Conservation (phyloP, 1,140 invertebrate genomes). For the Brachionus paranguensis region DNA sequence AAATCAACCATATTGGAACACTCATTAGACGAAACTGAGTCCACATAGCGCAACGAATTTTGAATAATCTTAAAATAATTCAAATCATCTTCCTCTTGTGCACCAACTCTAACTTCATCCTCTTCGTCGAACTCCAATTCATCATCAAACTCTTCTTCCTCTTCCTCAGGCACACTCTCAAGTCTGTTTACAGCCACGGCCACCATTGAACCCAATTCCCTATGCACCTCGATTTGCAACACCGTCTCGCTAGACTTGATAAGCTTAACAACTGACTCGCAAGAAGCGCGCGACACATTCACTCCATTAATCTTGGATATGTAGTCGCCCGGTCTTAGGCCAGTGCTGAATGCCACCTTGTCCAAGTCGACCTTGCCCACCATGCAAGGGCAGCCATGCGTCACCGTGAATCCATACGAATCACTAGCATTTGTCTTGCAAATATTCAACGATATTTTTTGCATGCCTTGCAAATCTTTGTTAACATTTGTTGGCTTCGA, state of each 20-base stretch:
- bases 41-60: slow-evolving; percentile 10
- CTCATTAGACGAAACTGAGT: neutral
- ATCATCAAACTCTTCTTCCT: neutral
- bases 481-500: neutral
- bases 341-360: slow-evolving; percentile 74
- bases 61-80: slow-evolving; percentile 28
- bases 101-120: neutral
- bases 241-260: slow-evolving; percentile 45
- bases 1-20: neutral
- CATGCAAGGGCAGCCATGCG: slow-evolving; percentile 4
- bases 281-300: slow-evolving; percentile 60
- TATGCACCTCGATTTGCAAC: neutral
- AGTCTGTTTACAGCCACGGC: neutral
- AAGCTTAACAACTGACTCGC: slow-evolving; percentile 51
- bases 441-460: neutral
- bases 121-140: slow-evolving; percentile 15
- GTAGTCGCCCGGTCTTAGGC: slow-evolving; percentile 80
- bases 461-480: slow-evolving; percentile 10
- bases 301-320: slow-evolving; percentile 80
- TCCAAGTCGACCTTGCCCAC: slow-evolving; percentile 25
- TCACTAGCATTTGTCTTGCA: neutral
- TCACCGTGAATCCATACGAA: slow-evolving; percentile 35
- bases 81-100: neutral
- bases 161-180: slow-evolving; percentile 15
- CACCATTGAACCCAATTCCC: neutral